A percentile compares a stretch with the other conserved stretches of the same genome.
These are phyloP conservation scores for Etheostoma nigrum DNA, from an alignment of 2,797 vertebrate species.

Conservation along the genomic window DNA sequence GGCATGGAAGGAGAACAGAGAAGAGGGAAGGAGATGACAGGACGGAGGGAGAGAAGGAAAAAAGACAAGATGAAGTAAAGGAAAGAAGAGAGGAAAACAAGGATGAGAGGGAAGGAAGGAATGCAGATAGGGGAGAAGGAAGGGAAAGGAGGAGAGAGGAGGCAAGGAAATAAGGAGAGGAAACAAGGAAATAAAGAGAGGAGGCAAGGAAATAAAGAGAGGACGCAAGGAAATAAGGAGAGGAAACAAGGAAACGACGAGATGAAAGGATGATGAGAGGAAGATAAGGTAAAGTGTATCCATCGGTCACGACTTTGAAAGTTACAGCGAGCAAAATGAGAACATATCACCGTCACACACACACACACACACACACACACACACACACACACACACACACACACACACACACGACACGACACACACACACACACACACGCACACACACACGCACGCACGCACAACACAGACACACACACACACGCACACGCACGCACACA, in stretches of 20 bases:
- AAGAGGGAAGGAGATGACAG: neutral
- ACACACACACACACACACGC: too few species aligned
- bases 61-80: neutral
- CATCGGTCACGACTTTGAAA: slow-evolving; percentile 61
- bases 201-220: too few species aligned
- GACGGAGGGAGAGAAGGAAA: neutral
- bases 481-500: too few species aligned
- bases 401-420: too few species aligned
- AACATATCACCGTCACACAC: too few species aligned
- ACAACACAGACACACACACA: too few species aligned
- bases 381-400: too few species aligned
- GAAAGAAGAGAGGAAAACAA: neutral
- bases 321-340: slow-evolving; percentile 40
- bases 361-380: too few species aligned
- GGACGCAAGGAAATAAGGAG: neutral
- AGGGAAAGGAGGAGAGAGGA: neutral
- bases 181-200: neutral
- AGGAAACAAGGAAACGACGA: neutral
- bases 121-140: too few species aligned
- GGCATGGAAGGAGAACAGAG: neutral
- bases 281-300: slow-evolving; percentile 6
- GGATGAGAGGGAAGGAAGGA: neutral
- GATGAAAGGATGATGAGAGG: too few species aligned
- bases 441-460: too few species aligned
- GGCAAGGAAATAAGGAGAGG: too few species aligned